Conservation (phyloP, 2,113 vertebrate species). For the Pogona vitticeps region DNA sequence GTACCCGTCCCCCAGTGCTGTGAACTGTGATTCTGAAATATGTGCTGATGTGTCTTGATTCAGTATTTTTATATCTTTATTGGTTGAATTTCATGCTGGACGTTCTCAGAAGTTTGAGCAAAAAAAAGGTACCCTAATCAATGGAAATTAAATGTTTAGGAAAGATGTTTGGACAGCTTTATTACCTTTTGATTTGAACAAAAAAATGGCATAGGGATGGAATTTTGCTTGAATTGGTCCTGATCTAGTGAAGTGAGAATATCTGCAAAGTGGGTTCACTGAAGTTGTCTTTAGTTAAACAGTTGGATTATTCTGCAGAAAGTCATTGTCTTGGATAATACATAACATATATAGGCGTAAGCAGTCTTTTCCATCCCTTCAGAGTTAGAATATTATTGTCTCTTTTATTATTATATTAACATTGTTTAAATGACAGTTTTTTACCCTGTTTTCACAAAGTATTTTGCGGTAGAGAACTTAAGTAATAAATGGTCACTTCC, state of each 20-base stretch:
- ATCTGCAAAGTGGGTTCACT: constrained; percentile 55
- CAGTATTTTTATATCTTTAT: constrained; percentile 66
- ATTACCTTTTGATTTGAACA: constrained; percentile 59
- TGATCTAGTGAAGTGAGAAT: constrained; percentile 59
- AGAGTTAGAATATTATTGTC: constrained; percentile 48
- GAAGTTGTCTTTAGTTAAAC: constrained; percentile 51
- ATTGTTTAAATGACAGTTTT: constrained; percentile 55
- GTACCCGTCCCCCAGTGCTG: constrained; percentile 74
- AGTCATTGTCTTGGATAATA: constrained; percentile 34
- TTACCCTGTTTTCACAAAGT: constrained; percentile 58
- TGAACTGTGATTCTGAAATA: constrained; percentile 75
- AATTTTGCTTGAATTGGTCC: constrained; percentile 53
- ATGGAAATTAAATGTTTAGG: constrained; percentile 69
- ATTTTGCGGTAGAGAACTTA: constrained; percentile 71
- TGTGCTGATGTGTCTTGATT: constrained; percentile 69
- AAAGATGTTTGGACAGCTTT: constrained; percentile 60
- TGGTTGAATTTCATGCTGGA: constrained; percentile 67
- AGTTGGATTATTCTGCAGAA: constrained; percentile 38
- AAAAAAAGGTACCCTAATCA: constrained; percentile 74
- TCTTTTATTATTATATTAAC: constrained; percentile 59
- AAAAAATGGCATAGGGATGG: constrained; percentile 51
- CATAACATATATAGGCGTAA: constrained; percentile 42
- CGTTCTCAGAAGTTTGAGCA: constrained; percentile 67
- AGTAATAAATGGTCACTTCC: constrained; percentile 53
- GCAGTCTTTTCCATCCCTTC: constrained; percentile 40